Base-by-base conservation (phyloP, 2,113 vertebrate species). In the Muscicapa adusta region DNA sequence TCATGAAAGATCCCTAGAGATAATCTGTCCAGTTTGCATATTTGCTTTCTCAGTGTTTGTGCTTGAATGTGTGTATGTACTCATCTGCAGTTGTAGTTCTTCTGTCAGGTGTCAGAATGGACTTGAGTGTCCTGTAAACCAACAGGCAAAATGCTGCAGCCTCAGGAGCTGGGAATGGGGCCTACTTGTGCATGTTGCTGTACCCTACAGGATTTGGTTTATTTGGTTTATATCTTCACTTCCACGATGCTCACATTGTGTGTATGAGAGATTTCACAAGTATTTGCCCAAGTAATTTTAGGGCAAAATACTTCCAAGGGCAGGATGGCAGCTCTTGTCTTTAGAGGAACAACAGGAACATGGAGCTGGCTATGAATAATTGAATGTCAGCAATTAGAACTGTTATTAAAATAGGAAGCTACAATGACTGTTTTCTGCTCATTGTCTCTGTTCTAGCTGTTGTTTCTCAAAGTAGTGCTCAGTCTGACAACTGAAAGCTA, bases 381-480 rank as follows among this genome's bases (percentile, higher is more conserved):
- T 65, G 75, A 73, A 73, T 65, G 74, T 76, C 80, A 92, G 51
- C 71, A 86, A 71, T 91, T 88, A 82, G 65, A 62, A 36, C 40
- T 1, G 3, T 66, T 88, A 83, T 53, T 91, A 62, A 84, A 93
- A 79, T 42, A 85, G 62, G 74, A 92, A 83, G 61, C 24, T 62
- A 12, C 78, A 70, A 11, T 87, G 53, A 16, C 40, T 81, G 38
- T 74, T 85, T 84, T 89, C 42, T 88, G 58, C 50, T 89, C 25
- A 5, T 68, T 66, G 45, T 86, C 65, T 84, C 36, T 86, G 6
- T 75, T 75, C 33, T 60, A 1, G 43, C 70, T 53, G 17, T 66
- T 74, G 40, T 33, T 93, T 31, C 51, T 85, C 1, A 29, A 57
- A 89, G 60, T 2, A 2, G 18, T n/a, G 23, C 15, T 18, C 25